Conservation (phyloP, 2,797 vertebrate species). For the Hydrolagus colliei region DNA sequence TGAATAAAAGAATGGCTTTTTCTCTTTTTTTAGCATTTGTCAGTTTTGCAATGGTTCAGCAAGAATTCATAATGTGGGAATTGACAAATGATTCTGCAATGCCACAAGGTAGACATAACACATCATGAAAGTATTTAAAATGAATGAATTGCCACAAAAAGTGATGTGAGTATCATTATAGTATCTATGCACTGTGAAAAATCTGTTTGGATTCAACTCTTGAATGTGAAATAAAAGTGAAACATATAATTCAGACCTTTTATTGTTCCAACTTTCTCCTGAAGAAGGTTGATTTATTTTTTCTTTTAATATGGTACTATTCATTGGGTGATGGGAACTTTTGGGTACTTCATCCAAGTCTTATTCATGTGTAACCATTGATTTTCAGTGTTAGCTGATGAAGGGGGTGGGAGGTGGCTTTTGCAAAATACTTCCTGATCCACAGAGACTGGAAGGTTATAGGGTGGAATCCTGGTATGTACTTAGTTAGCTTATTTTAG, state of each 20-base stretch:
- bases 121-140: constrained; percentile 26
- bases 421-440: too few species aligned
- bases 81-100: constrained; percentile 11
- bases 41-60: constrained; percentile 13
- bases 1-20: neutral
- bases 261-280: neutral
- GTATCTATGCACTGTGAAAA: neutral
- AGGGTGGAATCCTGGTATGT: too few species aligned
- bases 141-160: constrained; percentile 19
- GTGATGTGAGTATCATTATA: neutral
- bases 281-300: neutral
- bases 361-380: too few species aligned
- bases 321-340: too few species aligned
- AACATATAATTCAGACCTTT: neutral
- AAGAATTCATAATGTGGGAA: constrained; percentile 15
- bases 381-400: too few species aligned
- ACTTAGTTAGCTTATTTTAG: too few species aligned
- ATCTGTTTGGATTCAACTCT: neutral
- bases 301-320: neutral
- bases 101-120: constrained; percentile 20
- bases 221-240: neutral
- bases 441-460: too few species aligned
- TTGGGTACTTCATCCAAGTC: too few species aligned
- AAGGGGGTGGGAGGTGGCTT: too few species aligned
- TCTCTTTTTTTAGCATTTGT: neutral